Evolutionary conservation across 2,113 vertebrate species (phyloP).

Genomic region (Lontra canadensis): DNA sequence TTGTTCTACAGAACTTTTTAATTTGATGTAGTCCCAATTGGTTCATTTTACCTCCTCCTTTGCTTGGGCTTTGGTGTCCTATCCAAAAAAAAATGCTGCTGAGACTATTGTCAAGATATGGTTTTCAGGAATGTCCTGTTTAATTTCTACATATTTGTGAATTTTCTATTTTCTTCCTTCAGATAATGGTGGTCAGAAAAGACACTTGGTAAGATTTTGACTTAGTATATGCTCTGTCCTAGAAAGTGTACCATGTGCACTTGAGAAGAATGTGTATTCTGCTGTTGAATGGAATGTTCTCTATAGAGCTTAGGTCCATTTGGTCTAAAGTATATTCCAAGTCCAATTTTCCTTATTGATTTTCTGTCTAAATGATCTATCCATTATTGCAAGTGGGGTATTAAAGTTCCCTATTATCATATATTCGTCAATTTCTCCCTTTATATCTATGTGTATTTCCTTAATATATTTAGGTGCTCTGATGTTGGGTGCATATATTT

Average conservation of each 20-base stretch:
- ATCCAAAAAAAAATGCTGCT: neutral
- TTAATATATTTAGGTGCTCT: neutral
- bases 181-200: neutral
- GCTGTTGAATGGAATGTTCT: neutral
- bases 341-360: neutral
- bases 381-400: neutral
- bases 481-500: neutral
- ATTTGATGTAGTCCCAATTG: neutral
- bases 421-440: neutral
- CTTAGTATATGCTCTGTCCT: neutral
- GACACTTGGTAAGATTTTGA: neutral
- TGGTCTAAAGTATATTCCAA: neutral
- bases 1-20: neutral
- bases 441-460: neutral
- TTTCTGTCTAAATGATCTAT: neutral
- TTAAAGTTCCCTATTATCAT: neutral
- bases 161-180: neutral
- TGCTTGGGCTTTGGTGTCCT: neutral
- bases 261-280: neutral
- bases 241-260: neutral
- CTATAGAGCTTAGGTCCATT: neutral
- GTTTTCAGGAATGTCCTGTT: neutral
- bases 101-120: neutral
- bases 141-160: neutral
- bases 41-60: neutral